Conservation (phyloP, 2,888 invertebrate genomes). For the Melipona beecheii region DNA sequence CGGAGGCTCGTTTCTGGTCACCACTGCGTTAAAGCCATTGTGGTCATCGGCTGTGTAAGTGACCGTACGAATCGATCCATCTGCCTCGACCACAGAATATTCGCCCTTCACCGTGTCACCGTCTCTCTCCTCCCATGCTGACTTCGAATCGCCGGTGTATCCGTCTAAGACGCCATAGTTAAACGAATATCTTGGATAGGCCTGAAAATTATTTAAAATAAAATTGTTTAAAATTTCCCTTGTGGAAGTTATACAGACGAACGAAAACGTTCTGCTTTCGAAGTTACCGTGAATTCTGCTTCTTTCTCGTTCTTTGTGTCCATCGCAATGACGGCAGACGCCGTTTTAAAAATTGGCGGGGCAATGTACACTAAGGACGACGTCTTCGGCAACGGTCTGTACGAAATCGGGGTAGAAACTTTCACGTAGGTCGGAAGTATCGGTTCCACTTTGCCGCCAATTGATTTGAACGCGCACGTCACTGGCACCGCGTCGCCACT, state of each 20-base stretch:
- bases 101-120: slow-evolving; percentile 79
- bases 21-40: slow-evolving; percentile 78
- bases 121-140: slow-evolving; percentile 79
- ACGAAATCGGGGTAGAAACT: slow-evolving; percentile 68
- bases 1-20: slow-evolving; percentile 72
- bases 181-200: slow-evolving; percentile 78
- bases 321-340: slow-evolving; percentile 69
- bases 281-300: slow-evolving; percentile 62
- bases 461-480: slow-evolving; percentile 67
- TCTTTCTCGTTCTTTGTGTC: slow-evolving; percentile 62
- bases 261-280: background rate
- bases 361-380: slow-evolving; percentile 74
- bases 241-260: too few species aligned
- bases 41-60: slow-evolving; percentile 78
- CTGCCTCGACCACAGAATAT: slow-evolving; percentile 79
- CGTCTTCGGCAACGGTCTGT: slow-evolving; percentile 69
- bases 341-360: slow-evolving; percentile 74
- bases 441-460: slow-evolving; percentile 7
- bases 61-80: slow-evolving; percentile 78
- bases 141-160: slow-evolving; percentile 78
- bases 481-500: slow-evolving; percentile 61
- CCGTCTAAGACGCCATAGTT: slow-evolving; percentile 80
- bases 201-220: slow-evolving; percentile 42
- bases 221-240: too few species aligned
- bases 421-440: slow-evolving; percentile 67